Base-by-base conservation (phyloP, 2,888 invertebrate species). In the Cryptophagus acutangulus region DNA sequence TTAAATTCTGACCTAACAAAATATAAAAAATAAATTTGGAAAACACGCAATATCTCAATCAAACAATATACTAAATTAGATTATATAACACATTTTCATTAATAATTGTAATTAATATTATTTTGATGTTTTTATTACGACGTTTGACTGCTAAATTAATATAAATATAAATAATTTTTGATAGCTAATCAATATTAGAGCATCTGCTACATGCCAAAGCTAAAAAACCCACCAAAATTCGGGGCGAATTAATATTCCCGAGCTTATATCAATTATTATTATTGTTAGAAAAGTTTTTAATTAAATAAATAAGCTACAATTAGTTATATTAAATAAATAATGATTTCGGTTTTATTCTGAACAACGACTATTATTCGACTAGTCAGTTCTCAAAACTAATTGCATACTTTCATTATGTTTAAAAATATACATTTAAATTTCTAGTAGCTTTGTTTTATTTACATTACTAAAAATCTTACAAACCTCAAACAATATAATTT, bases 101-200 rank as follows among this genome's bases (percentile, higher is more conserved):
- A 15, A 16, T 31, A 38, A 38, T 46, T 31, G 41, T 42, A 48
- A 48, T 45, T 45, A 46, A 48, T 45, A 46, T 40, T 46, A 46
- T 42, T 45, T 13, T 35, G n/a, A n/a, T n/a, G 35, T 14, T 40
- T 46, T 40, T 36, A 38, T 34, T 40, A 38, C 39, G 43, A 40
- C 45, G 46, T 38, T 46, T 46, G 46, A 44, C 43, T 36, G 41
- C 37, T 30, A 26, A 40, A 39, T 43, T 46, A 46, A 43, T 43
- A 48, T 48, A 45, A 42, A 45, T 48, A 48, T 48, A 45, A 45
- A 48, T 48, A 26, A 26, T 26, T 26, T 26, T n/a, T 26, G n/a
- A n/a, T 26, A n/a, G n/a, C 3, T 26, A 12, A 26, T 26, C 3
- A 6, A 26, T 6, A 26, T 26, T 3, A 26, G 10, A 44, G 46